Percentiles rank a stretch among this genome's conserved stretches.
Evolutionary conservation across 2,888 invertebrate species (phyloP).

Genomic region (Galerucella pusilla): DNA sequence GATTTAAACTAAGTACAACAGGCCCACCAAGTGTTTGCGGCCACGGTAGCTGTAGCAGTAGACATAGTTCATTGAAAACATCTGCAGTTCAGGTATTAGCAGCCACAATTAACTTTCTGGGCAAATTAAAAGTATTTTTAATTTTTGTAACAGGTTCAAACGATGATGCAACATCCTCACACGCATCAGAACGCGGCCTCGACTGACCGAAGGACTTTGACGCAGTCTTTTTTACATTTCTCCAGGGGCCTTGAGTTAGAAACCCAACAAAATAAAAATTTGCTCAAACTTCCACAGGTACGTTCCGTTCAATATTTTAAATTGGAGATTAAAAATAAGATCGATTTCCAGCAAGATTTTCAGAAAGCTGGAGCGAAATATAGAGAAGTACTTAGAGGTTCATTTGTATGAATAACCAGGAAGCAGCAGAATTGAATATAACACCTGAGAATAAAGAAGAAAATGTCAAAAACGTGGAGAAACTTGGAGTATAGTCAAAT

Average conservation of each 20-base stretch:
- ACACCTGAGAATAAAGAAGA: too few species aligned
- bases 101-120: not conserved
- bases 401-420: too few species aligned
- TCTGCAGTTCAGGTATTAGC: constrained; percentile 59
- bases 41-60: constrained; percentile 46
- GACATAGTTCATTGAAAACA: constrained; percentile 59
- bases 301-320: not conserved
- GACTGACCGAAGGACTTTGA: constrained; percentile 61
- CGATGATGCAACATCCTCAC: constrained; percentile 44
- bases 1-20: constrained; percentile 66
- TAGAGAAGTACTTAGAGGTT: too few species aligned
- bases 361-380: too few species aligned
- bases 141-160: constrained; percentile 52
- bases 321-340: not conserved
- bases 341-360: too few species aligned
- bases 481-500: too few species aligned
- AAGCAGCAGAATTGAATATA: too few species aligned
- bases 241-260: constrained; percentile 64
- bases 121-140: constrained; percentile 11
- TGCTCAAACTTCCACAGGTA: constrained; percentile 58
- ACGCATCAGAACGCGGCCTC: constrained; percentile 36
- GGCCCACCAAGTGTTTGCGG: constrained; percentile 48
- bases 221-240: constrained; percentile 67
- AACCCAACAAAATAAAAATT: constrained; percentile 53
- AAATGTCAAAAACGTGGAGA: too few species aligned